These are phyloP conservation scores for Drosophila stalkeri DNA, from an alignment of 2,888 invertebrate species.

Conservation along the genomic window DNA sequence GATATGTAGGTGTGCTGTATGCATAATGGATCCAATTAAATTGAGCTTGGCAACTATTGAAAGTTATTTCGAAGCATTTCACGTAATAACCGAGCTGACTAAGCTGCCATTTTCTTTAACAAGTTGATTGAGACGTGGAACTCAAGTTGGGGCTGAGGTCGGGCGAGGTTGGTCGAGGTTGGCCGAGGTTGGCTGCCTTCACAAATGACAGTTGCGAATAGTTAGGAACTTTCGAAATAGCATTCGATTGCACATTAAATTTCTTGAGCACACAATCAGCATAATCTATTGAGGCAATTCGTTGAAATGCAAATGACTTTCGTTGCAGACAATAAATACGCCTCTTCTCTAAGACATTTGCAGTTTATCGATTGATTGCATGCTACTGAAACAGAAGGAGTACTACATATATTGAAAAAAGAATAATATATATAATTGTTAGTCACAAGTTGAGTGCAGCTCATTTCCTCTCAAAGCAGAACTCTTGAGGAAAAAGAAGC, in stretches of 20 bases:
- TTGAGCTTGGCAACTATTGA: constrained; percentile 55
- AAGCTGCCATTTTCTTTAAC: constrained; percentile 43
- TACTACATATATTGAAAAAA: too few species aligned
- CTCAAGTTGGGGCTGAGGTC: background rate
- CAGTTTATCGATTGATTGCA: background rate
- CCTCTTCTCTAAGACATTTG: background rate
- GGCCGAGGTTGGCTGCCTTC: background rate
- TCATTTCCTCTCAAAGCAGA: too few species aligned
- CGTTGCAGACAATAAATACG: background rate
- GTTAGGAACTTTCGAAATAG: constrained; percentile 20
- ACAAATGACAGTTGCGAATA: constrained; percentile 19
- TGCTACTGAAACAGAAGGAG: too few species aligned
- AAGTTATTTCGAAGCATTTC: constrained; percentile 40
- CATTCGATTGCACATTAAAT: constrained; percentile 31
- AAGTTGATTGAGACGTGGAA: constrained; percentile 46
- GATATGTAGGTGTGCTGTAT: constrained; percentile 28
- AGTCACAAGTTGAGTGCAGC: too few species aligned
- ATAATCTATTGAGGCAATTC: constrained; percentile 11
- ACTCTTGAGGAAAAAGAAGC: too few species aligned
- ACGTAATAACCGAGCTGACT: constrained; percentile 42
- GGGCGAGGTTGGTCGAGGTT: background rate
- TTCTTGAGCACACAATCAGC: constrained; percentile 33
- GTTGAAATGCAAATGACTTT: constrained; percentile 1
- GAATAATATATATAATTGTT: too few species aligned
- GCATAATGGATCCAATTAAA: constrained; percentile 62